phyloP scores from a whole-genome alignment of 2,113 vertebrate species.

The Indicator indicator region DNA sequence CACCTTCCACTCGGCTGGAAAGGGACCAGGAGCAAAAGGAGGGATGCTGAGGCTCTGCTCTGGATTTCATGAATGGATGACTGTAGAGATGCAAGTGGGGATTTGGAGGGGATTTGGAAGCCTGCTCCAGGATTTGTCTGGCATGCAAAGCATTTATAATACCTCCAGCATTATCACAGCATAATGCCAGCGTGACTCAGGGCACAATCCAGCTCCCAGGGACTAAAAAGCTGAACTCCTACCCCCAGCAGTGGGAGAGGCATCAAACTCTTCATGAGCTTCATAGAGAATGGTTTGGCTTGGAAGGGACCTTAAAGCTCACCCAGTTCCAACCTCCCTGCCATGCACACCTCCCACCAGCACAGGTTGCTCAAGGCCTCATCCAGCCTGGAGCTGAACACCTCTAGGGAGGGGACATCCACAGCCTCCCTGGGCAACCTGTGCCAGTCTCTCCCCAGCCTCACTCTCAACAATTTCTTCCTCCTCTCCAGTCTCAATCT shows the following conservation, averaged over 20 bases:
- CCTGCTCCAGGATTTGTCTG: constrained; percentile 61
- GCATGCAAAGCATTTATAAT: constrained; percentile 38
- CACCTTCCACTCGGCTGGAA: constrained; percentile 15
- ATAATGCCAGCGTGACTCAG: neutral
- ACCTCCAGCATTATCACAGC: constrained; percentile 42
- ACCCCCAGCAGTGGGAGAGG: neutral
- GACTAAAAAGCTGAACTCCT: neutral
- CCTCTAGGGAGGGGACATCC: neutral
- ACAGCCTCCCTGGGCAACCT: too few relatives aligned
- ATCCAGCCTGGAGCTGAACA: neutral
- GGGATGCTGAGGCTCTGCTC: constrained; percentile 12
- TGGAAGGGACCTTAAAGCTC: too few relatives aligned
- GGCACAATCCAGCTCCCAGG: neutral
- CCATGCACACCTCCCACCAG: too few relatives aligned
- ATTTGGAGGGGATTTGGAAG: constrained; percentile 64
- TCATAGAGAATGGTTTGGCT: too few relatives aligned
- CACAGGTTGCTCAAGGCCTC: too few relatives aligned
- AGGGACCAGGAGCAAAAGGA: neutral
- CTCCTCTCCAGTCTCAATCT: too few relatives aligned
- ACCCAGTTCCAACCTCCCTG: too few relatives aligned
- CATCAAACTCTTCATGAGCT: neutral
- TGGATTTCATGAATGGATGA: constrained; percentile 61
- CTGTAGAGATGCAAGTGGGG: constrained; percentile 24
- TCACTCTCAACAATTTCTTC: too few relatives aligned
- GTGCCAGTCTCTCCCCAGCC: too few relatives aligned